Conservation (phyloP, 2,113 vertebrate genomes). For the Carassius gibelio region DNA sequence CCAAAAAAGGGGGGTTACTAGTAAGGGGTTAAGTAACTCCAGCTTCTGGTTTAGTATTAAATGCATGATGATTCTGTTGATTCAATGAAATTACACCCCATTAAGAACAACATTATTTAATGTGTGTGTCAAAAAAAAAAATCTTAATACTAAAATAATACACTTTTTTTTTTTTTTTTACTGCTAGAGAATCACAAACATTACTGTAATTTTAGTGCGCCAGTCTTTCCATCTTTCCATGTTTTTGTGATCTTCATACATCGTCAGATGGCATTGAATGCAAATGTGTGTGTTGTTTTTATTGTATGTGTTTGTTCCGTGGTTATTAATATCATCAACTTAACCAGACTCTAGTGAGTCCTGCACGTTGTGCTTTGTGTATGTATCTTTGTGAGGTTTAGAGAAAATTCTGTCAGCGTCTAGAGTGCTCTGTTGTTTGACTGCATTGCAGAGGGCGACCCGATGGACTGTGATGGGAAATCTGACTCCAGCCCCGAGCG, state of each 20-base stretch:
- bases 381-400: conserved; percentile 7
- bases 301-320: not conserved
- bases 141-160: no score
- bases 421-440: not conserved
- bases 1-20: no score
- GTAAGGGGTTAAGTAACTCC: no score
- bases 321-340: not conserved
- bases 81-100: not conserved
- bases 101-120: not conserved
- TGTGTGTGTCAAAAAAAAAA: not conserved
- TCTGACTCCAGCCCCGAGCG: conserved; percentile 96
- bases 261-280: not conserved
- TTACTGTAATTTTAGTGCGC: not conserved
- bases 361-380: not conserved
- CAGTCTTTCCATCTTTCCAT: not conserved
- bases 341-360: not conserved
- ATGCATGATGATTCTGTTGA: not conserved
- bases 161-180: no score
- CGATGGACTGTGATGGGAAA: conserved; percentile 90
- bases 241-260: not conserved
- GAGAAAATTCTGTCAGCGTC: not conserved
- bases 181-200: no score
- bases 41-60: not conserved
- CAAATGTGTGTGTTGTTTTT: conserved; percentile 17
- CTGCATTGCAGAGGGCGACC: conserved; percentile 79